Evolutionary conservation across 1,140 invertebrate species (phyloP).

Genomic region (Brachionus angularis): DNA sequence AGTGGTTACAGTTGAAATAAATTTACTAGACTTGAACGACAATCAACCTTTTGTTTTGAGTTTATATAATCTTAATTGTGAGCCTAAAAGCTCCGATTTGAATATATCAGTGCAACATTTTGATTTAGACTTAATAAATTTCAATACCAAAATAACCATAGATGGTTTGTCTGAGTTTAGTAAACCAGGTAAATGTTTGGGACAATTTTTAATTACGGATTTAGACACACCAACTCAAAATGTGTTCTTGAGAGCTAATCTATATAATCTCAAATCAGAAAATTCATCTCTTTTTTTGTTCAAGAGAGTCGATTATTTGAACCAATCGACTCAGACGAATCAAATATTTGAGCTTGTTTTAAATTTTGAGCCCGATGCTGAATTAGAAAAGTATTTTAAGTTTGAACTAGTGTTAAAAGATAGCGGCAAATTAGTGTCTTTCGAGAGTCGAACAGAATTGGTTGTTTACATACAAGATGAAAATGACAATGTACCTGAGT

Average conservation of each 20-base stretch:
- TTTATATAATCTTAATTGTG: conserved; percentile 10
- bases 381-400: not conserved
- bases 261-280: not conserved
- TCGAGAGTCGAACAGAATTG: not conserved
- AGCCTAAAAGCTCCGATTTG: not conserved
- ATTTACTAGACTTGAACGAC: conserved; percentile 13
- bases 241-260: not conserved
- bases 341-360: conserved; percentile 16
- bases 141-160: not conserved
- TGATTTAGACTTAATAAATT: not conserved
- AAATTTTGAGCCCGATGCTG: conserved; percentile 27
- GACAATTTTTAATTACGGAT: conserved; percentile 26
- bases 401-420: conserved; percentile 5
- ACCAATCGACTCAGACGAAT: not conserved
- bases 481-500: conserved; percentile 37
- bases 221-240: not conserved
- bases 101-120: not conserved
- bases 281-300: conserved; percentile 1
- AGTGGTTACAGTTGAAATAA: conserved; percentile 21
- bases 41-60: not conserved
- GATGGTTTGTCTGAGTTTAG: not conserved
- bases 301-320: too few species aligned
- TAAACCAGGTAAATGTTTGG: not conserved
- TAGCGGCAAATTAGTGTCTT: not conserved
- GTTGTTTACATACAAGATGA: conserved; percentile 26